Conservation (phyloP, 92 coral and sea anemone genomes). For the Siderastrea radians region DNA sequence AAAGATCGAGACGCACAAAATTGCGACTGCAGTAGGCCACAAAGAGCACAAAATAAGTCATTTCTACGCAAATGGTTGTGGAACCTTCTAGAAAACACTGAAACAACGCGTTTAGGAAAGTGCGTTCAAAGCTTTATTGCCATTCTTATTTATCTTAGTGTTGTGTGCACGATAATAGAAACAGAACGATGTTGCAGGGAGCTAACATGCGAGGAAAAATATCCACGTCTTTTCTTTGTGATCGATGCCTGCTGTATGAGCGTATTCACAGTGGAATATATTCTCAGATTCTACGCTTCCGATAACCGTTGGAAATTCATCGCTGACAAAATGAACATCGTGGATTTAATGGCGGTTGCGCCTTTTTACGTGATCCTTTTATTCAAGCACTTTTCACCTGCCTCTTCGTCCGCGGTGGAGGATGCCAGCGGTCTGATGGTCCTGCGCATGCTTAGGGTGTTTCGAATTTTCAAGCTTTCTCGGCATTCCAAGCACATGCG, state of each 20-base stretch:
- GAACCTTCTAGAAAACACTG: constrained; percentile 77
- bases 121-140: constrained; percentile 78
- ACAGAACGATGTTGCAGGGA: constrained; percentile 73
- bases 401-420: constrained; percentile 54
- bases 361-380: constrained; percentile 86
- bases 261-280: constrained; percentile 84
- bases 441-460: constrained; percentile 86
- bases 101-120: constrained; percentile 66
- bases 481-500: constrained; percentile 94
- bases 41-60: neutral
- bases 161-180: constrained; percentile 76
- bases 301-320: constrained; percentile 70
- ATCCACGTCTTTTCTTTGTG: constrained; percentile 70
- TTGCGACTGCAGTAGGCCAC: neutral
- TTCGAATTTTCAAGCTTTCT: constrained; percentile 90
- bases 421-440: constrained; percentile 84
- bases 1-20: neutral
- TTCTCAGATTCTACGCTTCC: constrained; percentile 87
- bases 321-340: constrained; percentile 76
- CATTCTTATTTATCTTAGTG: constrained; percentile 82
- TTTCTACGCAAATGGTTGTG: constrained; percentile 72
- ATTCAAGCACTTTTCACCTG: constrained; percentile 49
- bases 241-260: constrained; percentile 85
- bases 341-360: constrained; percentile 84
- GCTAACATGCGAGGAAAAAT: constrained; percentile 77